phyloP scores from a whole-genome alignment of 2,797 vertebrate genomes.

The Artibeus lituratus region DNA sequence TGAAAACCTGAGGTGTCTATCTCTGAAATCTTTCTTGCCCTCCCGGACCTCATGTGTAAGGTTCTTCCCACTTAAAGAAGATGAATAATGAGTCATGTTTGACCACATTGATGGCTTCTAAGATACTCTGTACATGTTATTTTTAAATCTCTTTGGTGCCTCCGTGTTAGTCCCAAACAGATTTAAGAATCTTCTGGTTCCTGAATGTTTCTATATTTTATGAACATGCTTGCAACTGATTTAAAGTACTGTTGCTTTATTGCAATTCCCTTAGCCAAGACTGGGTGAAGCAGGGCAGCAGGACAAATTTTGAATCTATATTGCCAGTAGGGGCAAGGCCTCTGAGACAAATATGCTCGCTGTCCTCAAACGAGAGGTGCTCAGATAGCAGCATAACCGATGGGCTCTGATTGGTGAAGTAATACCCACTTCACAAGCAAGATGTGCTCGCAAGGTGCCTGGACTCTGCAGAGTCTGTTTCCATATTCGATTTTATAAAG shows the following conservation, averaged over 20 bases:
- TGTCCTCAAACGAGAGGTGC: background rate
- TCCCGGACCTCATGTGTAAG: background rate
- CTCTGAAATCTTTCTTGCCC: background rate
- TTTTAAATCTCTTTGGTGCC: background rate
- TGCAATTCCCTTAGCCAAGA: background rate
- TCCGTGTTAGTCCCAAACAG: background rate
- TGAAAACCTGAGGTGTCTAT: background rate
- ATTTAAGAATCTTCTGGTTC: constrained; percentile 3
- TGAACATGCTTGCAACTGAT: background rate
- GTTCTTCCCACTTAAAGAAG: background rate
- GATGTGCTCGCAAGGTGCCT: background rate
- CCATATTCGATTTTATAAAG: background rate
- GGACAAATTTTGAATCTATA: background rate
- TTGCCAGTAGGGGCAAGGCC: background rate
- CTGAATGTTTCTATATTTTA: constrained; percentile 3
- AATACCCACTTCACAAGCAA: background rate
- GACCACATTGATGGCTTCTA: background rate
- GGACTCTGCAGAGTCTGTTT: background rate
- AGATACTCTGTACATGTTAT: background rate
- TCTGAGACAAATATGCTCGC: background rate
- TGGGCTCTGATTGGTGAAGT: background rate
- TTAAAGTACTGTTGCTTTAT: background rate
- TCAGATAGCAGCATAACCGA: background rate
- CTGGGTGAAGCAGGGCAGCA: background rate
- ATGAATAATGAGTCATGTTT: background rate